Conservation (phyloP, 2,797 vertebrate species). For the Cirrhinus mrigala region DNA sequence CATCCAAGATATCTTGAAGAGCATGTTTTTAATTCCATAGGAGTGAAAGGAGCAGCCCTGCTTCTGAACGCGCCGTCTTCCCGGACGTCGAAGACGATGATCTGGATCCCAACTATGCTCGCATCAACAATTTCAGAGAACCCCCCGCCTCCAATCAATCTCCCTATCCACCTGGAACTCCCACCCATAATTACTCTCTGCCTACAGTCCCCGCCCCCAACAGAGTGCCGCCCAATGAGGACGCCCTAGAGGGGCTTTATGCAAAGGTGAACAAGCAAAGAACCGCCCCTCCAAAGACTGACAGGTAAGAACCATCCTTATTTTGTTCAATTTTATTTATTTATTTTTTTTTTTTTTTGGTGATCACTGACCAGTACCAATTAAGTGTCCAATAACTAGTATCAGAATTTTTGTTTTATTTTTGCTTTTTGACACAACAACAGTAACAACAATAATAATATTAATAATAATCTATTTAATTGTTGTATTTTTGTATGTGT, state of each 20-base stretch:
- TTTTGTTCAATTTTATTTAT: no score
- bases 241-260: conserved; percentile 87
- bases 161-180: conserved; percentile 75
- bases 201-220: conserved; percentile 63
- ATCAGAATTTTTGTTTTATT: no score
- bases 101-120: conserved; percentile 92
- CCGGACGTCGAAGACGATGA: conserved; percentile 91
- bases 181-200: conserved; percentile 58
- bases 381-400: neutral
- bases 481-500: no score
- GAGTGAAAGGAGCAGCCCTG: conserved; percentile 40
- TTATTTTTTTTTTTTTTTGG: no score
- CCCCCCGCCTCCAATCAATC: conserved; percentile 67
- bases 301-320: conserved; percentile 69
- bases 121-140: conserved; percentile 89
- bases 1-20: neutral
- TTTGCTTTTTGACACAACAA: no score
- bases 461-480: no score
- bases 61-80: conserved; percentile 71
- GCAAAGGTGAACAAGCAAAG: conserved; percentile 92
- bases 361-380: neutral
- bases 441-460: no score
- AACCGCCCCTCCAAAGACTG: conserved; percentile 65
- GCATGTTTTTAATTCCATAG: conserved; percentile 7
- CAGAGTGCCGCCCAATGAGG: conserved; percentile 75